These are phyloP conservation scores for Oceanites oceanicus DNA, from an alignment of 2,113 vertebrate species.

Conservation along the genomic window DNA sequence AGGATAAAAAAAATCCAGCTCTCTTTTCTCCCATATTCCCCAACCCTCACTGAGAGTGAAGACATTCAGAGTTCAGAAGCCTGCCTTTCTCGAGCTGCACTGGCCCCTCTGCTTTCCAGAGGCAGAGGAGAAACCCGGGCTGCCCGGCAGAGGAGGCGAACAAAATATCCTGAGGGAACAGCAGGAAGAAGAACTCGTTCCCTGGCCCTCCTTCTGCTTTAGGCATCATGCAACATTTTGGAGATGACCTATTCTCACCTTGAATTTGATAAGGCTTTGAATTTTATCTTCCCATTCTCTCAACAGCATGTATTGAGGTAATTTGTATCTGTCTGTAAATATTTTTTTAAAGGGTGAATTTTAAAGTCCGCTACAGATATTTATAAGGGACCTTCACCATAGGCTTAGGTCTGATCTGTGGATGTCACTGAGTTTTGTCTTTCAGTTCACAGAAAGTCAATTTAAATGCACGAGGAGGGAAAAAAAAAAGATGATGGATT, in stretches of 20 bases:
- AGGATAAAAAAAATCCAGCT: not conserved
- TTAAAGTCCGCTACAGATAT: not conserved
- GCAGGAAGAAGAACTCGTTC: not conserved
- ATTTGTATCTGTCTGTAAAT: not conserved
- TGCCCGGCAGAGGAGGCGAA: not conserved
- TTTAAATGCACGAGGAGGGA: not conserved
- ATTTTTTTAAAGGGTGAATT: not conserved
- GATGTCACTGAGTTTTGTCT: not conserved
- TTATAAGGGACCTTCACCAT: not conserved
- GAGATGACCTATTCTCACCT: not conserved
- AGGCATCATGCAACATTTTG: not conserved
- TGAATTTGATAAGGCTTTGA: not conserved
- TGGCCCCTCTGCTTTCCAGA: not conserved
- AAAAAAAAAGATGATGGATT: not conserved
- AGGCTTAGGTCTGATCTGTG: not conserved
- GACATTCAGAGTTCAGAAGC: not conserved
- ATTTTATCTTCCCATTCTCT: not conserved
- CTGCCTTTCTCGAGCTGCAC: not conserved
- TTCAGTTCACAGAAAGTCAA: not conserved
- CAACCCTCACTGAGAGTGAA: not conserved
- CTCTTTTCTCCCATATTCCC: not conserved
- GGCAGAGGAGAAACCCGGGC: not conserved
- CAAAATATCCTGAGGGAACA: not conserved
- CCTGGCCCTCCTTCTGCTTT: not conserved
- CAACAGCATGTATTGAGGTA: not conserved